These are phyloP conservation scores for Sebastes diploproa DNA, from an alignment of 2,797 vertebrate genomes.

Conservation along the genomic window DNA sequence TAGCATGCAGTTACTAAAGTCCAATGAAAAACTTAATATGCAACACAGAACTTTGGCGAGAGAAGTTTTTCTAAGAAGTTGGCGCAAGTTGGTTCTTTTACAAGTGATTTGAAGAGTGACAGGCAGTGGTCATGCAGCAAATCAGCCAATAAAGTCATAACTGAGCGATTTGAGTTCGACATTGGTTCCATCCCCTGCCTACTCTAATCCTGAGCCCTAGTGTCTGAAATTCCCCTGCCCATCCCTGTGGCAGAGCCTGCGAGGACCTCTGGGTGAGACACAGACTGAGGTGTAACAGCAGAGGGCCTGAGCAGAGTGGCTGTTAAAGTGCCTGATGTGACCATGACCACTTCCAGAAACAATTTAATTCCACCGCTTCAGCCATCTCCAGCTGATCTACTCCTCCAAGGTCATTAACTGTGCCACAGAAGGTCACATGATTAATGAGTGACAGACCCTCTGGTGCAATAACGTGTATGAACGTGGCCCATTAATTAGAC, in stretches of 20 bases:
- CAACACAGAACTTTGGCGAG: slow-evolving; percentile 26
- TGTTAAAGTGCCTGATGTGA: slow-evolving; percentile 97
- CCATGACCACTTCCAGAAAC: slow-evolving; percentile 99
- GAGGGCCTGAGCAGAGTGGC: slow-evolving; percentile 79
- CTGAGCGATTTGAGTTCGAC: slow-evolving; percentile 53
- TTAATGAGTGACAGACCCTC: slow-evolving; percentile 98
- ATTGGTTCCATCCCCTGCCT: slow-evolving; percentile 52
- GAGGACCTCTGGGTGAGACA: slow-evolving; percentile 32
- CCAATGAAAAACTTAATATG: slow-evolving; percentile 10
- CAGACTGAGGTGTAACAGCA: slow-evolving; percentile 60
- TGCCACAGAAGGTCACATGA: slow-evolving; percentile 98
- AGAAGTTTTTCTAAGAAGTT: slow-evolving; percentile 43
- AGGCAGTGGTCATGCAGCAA: slow-evolving; percentile 51
- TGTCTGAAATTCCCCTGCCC: slow-evolving; percentile 34
- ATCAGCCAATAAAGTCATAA: slow-evolving; percentile 55
- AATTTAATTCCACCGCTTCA: slow-evolving; percentile 98
- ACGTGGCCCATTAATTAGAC: slow-evolving; percentile 97
- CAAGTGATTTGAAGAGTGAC: slow-evolving; percentile 54
- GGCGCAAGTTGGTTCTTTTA: slow-evolving; percentile 33
- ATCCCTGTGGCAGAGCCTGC: slow-evolving; percentile 25
- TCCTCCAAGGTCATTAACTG: slow-evolving; percentile 99
- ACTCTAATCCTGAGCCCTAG: slow-evolving; percentile 41
- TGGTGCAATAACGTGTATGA: slow-evolving; percentile 93
- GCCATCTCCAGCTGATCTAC: slow-evolving; percentile 99
- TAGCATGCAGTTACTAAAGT: neutral